These are phyloP conservation scores for Bombus confusus DNA, from an alignment of 1,140 invertebrate species.

Conservation along the genomic window DNA sequence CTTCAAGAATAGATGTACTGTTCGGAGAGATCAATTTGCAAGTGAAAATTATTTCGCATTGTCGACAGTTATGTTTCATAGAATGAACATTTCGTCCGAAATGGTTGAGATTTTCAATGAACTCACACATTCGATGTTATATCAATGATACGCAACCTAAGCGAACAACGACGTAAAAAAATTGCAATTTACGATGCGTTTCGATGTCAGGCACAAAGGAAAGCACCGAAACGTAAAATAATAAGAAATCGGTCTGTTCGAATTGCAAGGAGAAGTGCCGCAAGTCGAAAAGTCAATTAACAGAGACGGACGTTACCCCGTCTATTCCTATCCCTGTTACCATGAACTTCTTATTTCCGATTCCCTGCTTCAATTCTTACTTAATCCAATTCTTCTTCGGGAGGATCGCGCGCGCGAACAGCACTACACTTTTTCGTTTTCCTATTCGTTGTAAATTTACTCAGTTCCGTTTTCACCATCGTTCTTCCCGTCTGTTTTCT, in stretches of 20 bases:
- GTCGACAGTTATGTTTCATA: too few species aligned
- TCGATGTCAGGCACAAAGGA: too few species aligned
- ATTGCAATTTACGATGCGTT: not conserved
- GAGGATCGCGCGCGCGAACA: not conserved
- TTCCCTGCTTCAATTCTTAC: slow-evolving; percentile 15
- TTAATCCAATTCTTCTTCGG: slow-evolving; percentile 53
- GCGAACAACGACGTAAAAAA: not conserved
- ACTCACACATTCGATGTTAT: too few species aligned
- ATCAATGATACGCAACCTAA: not conserved
- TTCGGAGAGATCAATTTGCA: not conserved
- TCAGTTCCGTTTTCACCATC: not conserved
- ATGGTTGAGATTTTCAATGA: not conserved
- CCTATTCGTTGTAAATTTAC: slow-evolving; percentile 11
- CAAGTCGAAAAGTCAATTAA: slow-evolving; percentile 58
- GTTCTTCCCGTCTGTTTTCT: not conserved
- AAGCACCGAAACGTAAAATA: not conserved
- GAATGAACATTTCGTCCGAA: too few species aligned
- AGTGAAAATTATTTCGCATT: not conserved
- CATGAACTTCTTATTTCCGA: slow-evolving; percentile 18
- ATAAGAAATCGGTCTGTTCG: slow-evolving; percentile 21
- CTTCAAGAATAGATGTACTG: not conserved
- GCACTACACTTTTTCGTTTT: not conserved
- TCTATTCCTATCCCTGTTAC: not conserved
- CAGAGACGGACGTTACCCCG: slow-evolving; percentile 37
- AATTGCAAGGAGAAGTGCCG: slow-evolving; percentile 43